A percentile compares a stretch with the other conserved stretches of the same genome.
phyloP scores from a whole-genome alignment of 2,113 vertebrate genomes.

The Chloropsis hardwickii region DNA sequence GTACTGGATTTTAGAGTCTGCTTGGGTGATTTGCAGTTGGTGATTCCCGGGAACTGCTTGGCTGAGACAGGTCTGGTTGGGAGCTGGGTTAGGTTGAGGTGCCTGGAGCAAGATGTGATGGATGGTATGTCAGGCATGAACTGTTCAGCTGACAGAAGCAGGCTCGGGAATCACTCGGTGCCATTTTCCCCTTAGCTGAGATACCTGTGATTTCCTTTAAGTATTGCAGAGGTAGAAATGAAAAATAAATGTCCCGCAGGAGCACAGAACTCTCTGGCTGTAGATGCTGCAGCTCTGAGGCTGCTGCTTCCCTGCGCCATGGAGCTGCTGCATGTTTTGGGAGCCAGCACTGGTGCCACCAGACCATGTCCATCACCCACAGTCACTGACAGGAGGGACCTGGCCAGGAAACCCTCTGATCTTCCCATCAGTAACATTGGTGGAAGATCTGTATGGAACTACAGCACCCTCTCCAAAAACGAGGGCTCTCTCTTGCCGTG shows the following conservation, averaged over 20 bases:
- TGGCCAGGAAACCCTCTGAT: background rate
- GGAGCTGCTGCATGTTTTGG: rapidly evolving
- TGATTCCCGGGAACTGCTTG: background rate
- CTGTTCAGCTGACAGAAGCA: background rate
- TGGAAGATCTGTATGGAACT: background rate
- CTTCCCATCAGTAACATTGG: background rate
- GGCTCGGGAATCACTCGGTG: background rate
- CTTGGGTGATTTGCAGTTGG: background rate
- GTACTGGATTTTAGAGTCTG: background rate
- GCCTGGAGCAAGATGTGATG: background rate
- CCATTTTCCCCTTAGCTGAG: background rate
- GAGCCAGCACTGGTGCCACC: no score
- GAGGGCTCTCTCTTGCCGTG: background rate
- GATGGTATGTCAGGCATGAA: background rate
- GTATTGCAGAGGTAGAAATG: background rate
- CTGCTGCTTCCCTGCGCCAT: background rate
- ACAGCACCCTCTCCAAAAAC: background rate
- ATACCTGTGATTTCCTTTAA: background rate
- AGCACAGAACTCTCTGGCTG: background rate
- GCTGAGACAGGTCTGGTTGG: background rate
- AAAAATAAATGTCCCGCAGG: background rate
- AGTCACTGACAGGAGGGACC: background rate
- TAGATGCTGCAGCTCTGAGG: background rate
- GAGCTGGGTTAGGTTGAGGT: background rate
- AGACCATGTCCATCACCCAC: rapidly evolving